These are phyloP conservation scores for Eulacestoma nigropectus DNA, from an alignment of 2,113 vertebrate species.

Conservation along the genomic window DNA sequence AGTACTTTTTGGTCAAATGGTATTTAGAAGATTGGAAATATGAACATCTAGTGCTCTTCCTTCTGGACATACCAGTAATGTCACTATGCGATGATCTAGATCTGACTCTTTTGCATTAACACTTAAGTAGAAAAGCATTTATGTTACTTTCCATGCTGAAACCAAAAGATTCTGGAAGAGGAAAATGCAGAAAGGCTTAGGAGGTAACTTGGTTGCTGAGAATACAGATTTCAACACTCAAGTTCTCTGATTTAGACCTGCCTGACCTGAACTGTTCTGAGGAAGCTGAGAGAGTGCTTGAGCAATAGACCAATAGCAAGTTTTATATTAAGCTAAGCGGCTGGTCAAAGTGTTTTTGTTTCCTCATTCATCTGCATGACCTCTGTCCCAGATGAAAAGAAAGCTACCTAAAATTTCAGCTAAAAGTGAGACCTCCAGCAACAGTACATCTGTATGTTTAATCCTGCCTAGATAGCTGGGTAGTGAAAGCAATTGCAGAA, in stretches of 20 bases:
- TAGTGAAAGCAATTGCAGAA: background rate
- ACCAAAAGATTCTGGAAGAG: background rate
- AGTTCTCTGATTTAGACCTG: background rate
- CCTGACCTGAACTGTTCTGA: background rate
- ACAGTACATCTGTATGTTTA: background rate
- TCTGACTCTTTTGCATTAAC: background rate
- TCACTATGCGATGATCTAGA: background rate
- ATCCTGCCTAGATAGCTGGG: background rate
- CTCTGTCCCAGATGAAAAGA: background rate
- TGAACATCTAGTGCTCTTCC: background rate
- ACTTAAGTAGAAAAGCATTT: background rate
- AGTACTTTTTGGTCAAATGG: background rate
- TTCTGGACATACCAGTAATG: background rate
- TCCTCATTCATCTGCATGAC: slow-evolving; percentile 1
- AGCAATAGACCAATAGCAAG: background rate
- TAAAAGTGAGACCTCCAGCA: background rate
- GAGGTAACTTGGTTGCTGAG: background rate
- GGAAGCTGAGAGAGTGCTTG: background rate
- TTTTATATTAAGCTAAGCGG: background rate
- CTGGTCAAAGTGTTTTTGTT: slow-evolving; percentile 38
- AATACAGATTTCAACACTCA: background rate
- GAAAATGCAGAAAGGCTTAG: background rate
- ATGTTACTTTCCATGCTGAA: background rate
- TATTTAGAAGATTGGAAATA: background rate
- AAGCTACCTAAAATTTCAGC: background rate